Evolutionary conservation across 2,888 invertebrate genomes (phyloP).

Genomic region (Acanthococcus lagerstroemiae): DNA sequence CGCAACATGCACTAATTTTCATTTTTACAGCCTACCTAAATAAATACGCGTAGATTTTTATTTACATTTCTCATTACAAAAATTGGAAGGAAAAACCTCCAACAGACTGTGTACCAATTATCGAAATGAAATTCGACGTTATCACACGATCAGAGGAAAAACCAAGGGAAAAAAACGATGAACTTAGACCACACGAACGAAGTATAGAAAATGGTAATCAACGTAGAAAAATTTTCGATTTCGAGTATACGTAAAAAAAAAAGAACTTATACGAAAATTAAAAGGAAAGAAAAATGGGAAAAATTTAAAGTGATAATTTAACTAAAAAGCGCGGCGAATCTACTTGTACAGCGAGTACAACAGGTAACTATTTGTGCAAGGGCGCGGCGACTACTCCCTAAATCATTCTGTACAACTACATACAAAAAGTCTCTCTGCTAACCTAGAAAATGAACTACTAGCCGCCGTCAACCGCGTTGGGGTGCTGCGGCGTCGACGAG

Average conservation of each 20-base stretch:
- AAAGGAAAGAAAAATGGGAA: not conserved
- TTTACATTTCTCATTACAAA: too few species aligned
- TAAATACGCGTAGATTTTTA: too few species aligned
- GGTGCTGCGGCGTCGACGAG: constrained; percentile 8
- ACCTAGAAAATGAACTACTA: constrained; percentile 21
- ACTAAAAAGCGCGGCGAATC: not conserved
- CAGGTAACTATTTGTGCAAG: constrained; percentile 25
- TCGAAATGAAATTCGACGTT: not conserved
- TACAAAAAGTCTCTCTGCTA: constrained; percentile 13
- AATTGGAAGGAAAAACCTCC: too few species aligned
- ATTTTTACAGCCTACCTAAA: too few species aligned
- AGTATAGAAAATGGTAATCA: not conserved
- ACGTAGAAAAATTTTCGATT: not conserved
- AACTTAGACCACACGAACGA: not conserved
- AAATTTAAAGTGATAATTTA: not conserved
- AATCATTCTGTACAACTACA: constrained; percentile 19
- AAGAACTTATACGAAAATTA: not conserved
- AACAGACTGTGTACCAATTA: not conserved
- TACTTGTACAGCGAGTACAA: constrained; percentile 5
- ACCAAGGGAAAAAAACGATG: not conserved
- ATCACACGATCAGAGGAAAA: not conserved
- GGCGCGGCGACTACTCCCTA: constrained; percentile 24
- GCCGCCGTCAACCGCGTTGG: not conserved
- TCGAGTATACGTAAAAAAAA: not conserved
- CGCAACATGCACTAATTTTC: not conserved